A percentile compares a stretch with the other conserved stretches of the same genome.
Evolutionary conservation across 37 sponge, comb jelly and placozoan genomes (phyloP).

Genomic region (Lycopodina hypogea): DNA sequence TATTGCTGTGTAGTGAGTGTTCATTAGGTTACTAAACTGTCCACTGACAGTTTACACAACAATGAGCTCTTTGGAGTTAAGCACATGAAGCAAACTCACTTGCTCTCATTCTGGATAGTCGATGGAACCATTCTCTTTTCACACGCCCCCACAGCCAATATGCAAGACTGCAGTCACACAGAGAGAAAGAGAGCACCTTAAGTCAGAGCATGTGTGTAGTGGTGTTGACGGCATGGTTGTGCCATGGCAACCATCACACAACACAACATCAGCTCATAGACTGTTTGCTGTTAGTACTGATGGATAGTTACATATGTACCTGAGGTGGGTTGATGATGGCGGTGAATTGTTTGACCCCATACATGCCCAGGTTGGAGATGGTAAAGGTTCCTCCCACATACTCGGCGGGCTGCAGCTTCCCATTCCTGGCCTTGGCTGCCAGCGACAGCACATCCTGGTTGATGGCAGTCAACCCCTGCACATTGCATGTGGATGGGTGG

Average conservation of each 20-base stretch:
- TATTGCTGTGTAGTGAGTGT: too few relatives aligned
- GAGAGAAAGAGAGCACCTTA: background rate
- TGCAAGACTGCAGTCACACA: conserved; percentile 61
- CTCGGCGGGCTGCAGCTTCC: conserved; percentile 84
- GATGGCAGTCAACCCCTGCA: conserved; percentile 78
- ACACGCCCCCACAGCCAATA: conserved; percentile 93
- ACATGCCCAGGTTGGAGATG: conserved; percentile 96
- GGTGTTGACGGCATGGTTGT: too few relatives aligned
- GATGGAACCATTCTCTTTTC: conserved; percentile 74
- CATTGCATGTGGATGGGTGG: background rate
- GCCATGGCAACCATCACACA: too few relatives aligned
- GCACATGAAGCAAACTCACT: too few relatives aligned
- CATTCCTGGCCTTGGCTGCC: conserved; percentile 78
- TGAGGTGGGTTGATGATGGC: conserved; percentile 97
- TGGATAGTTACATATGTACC: conserved; percentile 32
- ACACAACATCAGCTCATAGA: too few relatives aligned
- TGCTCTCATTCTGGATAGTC: too few relatives aligned
- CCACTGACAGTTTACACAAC: too few relatives aligned
- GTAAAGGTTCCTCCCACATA: conserved; percentile 97
- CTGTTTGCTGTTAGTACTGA: too few relatives aligned
- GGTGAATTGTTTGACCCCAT: conserved; percentile 75
- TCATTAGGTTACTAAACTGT: too few relatives aligned
- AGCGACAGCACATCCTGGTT: conserved; percentile 64
- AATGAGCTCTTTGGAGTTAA: too few relatives aligned
- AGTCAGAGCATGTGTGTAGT: too few relatives aligned